Evolutionary conservation across 2,888 invertebrate species (phyloP).

Genomic region (Diaphora mendica): DNA sequence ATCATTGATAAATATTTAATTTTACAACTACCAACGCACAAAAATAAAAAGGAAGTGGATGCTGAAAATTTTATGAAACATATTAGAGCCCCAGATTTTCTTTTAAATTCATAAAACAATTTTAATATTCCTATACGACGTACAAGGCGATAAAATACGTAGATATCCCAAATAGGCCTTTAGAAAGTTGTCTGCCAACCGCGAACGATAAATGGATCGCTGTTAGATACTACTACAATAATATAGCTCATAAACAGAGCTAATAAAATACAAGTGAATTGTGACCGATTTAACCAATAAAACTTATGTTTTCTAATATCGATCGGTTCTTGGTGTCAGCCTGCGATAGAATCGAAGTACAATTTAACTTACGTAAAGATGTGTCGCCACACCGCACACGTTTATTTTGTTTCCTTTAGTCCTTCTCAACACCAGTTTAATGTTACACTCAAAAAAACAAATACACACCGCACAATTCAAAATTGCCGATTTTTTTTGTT

Average conservation of each 20-base stretch:
- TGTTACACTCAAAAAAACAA: conserved; percentile 44
- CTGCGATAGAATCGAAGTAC: conserved; percentile 45
- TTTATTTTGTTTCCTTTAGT: conserved; percentile 19
- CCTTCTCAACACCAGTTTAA: conserved; percentile 25
- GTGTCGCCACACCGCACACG: conserved; percentile 45
- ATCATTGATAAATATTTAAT: not conserved
- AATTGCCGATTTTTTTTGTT: conserved; percentile 54
- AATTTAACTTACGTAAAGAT: conserved; percentile 45
- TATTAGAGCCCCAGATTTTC: not conserved
- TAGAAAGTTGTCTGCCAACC: conserved; percentile 55
- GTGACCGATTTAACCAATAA: conserved; percentile 52
- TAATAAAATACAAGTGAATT: conserved; percentile 39
- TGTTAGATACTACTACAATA: conserved; percentile 18
- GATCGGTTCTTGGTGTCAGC: conserved; percentile 73
- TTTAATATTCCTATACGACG: not conserved
- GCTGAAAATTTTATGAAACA: not conserved
- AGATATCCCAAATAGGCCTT: conserved; percentile 23
- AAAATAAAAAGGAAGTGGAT: not conserved
- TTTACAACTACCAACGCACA: not conserved
- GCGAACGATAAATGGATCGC: conserved; percentile 55
- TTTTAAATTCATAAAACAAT: not conserved
- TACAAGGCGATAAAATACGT: conserved; percentile 11
- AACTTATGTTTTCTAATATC: conserved; percentile 74
- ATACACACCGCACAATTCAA: conserved; percentile 47
- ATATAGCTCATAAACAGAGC: conserved; percentile 22